Evolutionary conservation across 1,140 invertebrate genomes (phyloP).

Genomic region (Agraylea sexmaculata): DNA sequence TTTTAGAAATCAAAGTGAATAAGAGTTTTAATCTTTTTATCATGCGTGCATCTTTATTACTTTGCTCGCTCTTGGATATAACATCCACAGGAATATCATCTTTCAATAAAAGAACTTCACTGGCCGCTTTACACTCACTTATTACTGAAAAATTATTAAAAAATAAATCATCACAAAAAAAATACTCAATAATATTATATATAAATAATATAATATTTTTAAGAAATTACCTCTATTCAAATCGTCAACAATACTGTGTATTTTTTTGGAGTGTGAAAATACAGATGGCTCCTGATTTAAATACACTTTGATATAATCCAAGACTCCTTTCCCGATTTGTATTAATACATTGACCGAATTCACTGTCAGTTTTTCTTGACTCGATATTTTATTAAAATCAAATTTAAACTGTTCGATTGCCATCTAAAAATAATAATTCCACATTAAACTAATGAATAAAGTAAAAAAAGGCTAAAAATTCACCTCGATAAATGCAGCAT

Average conservation of each 20-base stretch:
- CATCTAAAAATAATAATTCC: conserved; percentile 24
- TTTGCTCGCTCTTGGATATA: conserved; percentile 25
- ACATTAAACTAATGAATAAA: conserved; percentile 6
- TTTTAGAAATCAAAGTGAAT: conserved; percentile 30
- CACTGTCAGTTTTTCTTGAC: conserved; percentile 24
- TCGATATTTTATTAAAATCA: conserved; percentile 26
- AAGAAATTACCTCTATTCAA: conserved; percentile 30
- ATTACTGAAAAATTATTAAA: conserved; percentile 32
- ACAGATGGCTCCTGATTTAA: conserved; percentile 30
- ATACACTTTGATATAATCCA: conserved; percentile 33
- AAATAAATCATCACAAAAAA: no score
- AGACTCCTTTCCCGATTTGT: conserved; percentile 29
- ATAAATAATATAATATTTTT: conserved; percentile 7
- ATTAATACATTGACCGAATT: conserved; percentile 27
- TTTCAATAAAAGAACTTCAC: conserved; percentile 25
- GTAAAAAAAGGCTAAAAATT: conserved; percentile 9
- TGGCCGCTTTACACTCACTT: conserved; percentile 34
- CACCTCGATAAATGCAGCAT: conserved; percentile 52
- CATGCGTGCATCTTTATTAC: conserved; percentile 19
- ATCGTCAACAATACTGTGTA: conserved; percentile 26
- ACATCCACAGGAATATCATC: conserved; percentile 22
- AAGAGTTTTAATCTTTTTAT: conserved; percentile 33
- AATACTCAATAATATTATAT: conserved; percentile 4
- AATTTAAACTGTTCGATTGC: conserved; percentile 33
- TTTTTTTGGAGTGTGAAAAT: conserved; percentile 24